Conservation (phyloP, 2,888 invertebrate genomes). For the Poecilobothrus nobilitatus region DNA sequence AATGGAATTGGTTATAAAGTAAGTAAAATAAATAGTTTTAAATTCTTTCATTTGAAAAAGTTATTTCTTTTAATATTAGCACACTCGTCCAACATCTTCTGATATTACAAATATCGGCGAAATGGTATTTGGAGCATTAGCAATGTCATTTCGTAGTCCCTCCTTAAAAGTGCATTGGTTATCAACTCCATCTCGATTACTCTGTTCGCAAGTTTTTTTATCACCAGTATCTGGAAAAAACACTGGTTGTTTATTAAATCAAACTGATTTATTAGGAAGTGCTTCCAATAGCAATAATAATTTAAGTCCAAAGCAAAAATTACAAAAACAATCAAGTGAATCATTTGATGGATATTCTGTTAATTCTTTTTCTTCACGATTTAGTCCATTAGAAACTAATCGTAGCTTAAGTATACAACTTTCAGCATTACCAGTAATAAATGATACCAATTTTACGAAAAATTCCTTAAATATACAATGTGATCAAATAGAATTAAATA, state of each 20-base stretch:
- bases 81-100: conserved; percentile 52
- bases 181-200: conserved; percentile 43
- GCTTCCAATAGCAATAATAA: conserved; percentile 17
- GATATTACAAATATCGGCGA: conserved; percentile 74
- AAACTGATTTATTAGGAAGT: conserved; percentile 22
- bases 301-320: conserved; percentile 16
- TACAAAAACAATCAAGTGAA: conserved; percentile 11
- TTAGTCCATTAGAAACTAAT: conserved; percentile 33
- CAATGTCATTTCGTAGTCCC: conserved; percentile 78
- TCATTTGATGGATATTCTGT: conserved; percentile 41
- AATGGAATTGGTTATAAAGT: conserved; percentile 60
- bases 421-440: conserved; percentile 16
- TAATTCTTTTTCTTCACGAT: conserved; percentile 39
- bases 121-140: conserved; percentile 87
- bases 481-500: conserved; percentile 23
- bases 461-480: conserved; percentile 40
- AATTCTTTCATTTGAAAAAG: background rate
- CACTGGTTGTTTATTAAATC: background rate
- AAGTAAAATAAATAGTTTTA: conserved; percentile 28
- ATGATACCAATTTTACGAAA: conserved; percentile 24
- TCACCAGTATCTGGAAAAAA: conserved; percentile 44
- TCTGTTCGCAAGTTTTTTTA: conserved; percentile 56
- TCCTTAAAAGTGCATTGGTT: conserved; percentile 66
- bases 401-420: conserved; percentile 19
- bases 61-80: conserved; percentile 41